A percentile compares a stretch with the other conserved stretches of the same genome.
phyloP scores from a whole-genome alignment of 2,113 vertebrate species.

The Carassius auratus region DNA sequence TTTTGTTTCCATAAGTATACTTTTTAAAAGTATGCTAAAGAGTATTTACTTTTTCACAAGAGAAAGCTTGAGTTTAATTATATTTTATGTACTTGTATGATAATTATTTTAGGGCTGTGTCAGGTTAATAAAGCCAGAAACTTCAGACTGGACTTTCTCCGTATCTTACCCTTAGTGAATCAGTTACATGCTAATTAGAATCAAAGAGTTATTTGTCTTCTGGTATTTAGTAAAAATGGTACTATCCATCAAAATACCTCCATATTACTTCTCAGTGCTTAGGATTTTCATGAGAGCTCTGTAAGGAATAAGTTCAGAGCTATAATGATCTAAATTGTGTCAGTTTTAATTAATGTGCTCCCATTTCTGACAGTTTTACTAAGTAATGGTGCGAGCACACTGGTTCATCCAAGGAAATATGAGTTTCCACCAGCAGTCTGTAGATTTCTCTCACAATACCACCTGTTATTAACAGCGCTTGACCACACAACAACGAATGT shows the following conservation, averaged over 20 bases:
- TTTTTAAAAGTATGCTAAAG: too few relatives aligned
- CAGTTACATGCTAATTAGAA: not conserved
- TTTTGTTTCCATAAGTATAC: too few relatives aligned
- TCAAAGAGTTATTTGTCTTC: not conserved
- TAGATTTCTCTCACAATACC: constrained; percentile 44
- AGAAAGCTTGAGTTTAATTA: not conserved
- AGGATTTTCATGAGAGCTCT: not conserved
- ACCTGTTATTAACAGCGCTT: constrained; percentile 36
- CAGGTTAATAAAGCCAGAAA: not conserved
- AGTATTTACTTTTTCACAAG: too few relatives aligned
- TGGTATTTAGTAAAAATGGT: not conserved
- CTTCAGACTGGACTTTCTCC: not conserved
- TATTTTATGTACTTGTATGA: not conserved
- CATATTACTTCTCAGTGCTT: not conserved
- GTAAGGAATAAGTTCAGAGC: not conserved
- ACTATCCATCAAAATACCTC: not conserved
- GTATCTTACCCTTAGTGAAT: not conserved
- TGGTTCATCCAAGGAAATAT: constrained; percentile 24
- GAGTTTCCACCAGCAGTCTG: not conserved
- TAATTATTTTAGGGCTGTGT: not conserved
- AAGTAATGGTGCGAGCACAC: not conserved
- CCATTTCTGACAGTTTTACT: not conserved
- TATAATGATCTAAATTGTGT: not conserved
- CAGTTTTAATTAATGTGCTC: not conserved
- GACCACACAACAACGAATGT: constrained; percentile 53